Evolutionary conservation across 2,888 invertebrate genomes (phyloP).

Genomic region (Rotaria macrura): DNA sequence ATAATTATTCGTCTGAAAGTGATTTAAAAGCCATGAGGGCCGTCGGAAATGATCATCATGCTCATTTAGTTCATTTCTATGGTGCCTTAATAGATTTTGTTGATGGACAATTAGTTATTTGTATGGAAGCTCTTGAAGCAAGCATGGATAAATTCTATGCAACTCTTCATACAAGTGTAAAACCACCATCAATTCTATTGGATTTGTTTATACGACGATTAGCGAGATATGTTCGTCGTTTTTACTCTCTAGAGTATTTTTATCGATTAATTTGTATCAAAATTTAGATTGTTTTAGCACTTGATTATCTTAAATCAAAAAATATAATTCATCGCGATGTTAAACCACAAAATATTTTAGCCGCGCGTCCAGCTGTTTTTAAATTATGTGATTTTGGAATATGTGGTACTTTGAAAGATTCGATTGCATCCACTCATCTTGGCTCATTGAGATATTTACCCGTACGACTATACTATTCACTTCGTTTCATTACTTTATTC

Average conservation of each 20-base stretch:
- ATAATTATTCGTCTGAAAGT: neutral
- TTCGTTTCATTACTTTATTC: neutral
- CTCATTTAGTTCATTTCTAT: neutral
- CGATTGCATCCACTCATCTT: neutral
- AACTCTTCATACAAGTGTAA: neutral
- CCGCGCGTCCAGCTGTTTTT: neutral
- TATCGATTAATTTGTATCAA: neutral
- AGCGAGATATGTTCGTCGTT: neutral
- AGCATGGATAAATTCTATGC: neutral
- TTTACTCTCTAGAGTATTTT: neutral
- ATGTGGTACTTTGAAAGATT: neutral
- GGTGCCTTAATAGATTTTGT: neutral
- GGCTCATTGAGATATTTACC: neutral
- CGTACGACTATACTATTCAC: neutral
- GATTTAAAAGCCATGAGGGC: conserved; percentile 10
- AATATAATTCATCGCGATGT: conserved; percentile 9
- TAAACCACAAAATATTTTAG: neutral
- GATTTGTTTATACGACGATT: neutral
- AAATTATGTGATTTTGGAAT: conserved; percentile 17
- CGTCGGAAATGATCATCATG: neutral
- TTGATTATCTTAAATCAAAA: conserved; percentile 13
- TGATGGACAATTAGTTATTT: neutral
- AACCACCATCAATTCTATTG: neutral
- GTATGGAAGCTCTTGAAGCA: neutral
- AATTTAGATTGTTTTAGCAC: neutral